phyloP scores from a whole-genome alignment of 2,797 vertebrate genomes.

The Sardinella longiceps region DNA sequence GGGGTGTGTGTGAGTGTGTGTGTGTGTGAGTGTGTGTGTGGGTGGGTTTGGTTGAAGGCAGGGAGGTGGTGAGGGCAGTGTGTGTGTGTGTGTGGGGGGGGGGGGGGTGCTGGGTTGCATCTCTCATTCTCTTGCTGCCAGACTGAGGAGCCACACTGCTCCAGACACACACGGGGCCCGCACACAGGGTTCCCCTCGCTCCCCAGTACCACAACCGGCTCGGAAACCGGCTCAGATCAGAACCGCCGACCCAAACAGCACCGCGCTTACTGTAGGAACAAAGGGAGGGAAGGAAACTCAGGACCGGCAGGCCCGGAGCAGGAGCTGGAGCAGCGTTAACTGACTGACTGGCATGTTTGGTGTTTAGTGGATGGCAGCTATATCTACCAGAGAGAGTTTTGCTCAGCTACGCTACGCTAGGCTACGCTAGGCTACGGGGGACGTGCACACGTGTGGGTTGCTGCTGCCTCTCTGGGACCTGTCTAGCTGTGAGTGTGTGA shows the following conservation, averaged over 20 bases:
- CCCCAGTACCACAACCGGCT: neutral
- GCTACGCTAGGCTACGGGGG: neutral
- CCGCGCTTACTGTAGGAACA: neutral
- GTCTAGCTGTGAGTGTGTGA: neutral
- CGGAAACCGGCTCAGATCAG: neutral
- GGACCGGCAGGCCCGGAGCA: neutral
- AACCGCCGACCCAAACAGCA: neutral
- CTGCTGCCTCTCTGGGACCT: neutral
- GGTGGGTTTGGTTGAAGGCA: neutral
- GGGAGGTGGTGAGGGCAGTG: conserved; percentile 14
- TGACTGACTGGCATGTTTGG: neutral
- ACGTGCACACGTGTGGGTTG: neutral
- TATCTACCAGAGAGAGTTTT: neutral
- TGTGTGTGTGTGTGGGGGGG: neutral
- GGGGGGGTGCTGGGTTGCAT: neutral
- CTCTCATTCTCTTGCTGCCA: neutral
- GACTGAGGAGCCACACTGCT: neutral
- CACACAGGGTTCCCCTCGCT: neutral
- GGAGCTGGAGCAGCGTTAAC: neutral
- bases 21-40: neutral
- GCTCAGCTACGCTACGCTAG: too few relatives aligned
- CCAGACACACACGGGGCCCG: neutral
- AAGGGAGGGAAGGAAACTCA: neutral
- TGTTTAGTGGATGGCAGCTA: neutral
- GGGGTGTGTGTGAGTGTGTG: conserved; percentile 25